These are phyloP conservation scores for Chaenogobius annularis DNA, from an alignment of 2,113 vertebrate genomes.

Conservation along the genomic window DNA sequence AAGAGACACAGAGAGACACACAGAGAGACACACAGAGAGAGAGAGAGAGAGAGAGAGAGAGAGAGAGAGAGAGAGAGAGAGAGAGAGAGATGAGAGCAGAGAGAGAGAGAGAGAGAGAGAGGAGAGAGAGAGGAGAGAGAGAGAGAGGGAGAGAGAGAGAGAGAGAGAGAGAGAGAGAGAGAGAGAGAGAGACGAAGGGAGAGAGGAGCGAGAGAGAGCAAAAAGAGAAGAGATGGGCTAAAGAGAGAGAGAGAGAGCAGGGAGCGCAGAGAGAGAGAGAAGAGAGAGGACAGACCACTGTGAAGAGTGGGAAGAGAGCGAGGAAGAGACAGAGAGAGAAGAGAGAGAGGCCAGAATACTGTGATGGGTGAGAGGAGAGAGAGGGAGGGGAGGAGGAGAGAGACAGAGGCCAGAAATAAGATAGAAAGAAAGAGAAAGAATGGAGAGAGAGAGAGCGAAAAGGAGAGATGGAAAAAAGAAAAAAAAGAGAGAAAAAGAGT, in stretches of 20 bases:
- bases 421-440: too few relatives aligned
- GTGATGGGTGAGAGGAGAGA: conserved; percentile 7
- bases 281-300: conserved; percentile 8
- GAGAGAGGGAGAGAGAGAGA: neutral
- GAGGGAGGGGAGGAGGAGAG: too few relatives aligned
- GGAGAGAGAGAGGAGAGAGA: neutral
- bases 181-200: neutral
- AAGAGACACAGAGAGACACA: neutral
- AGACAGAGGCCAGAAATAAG: too few relatives aligned
- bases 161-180: neutral
- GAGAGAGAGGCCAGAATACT: neutral
- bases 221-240: neutral
- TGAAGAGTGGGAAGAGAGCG: conserved; percentile 10
- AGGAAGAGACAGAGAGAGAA: neutral
- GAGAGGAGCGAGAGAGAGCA: neutral
- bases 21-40: neutral
- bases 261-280: neutral
- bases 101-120: neutral
- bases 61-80: neutral
- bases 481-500: neutral
- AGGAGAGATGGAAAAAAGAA: too few relatives aligned
- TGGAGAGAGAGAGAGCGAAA: too few relatives aligned
- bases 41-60: neutral
- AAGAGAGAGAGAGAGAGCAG: neutral
- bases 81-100: neutral